Evolutionary conservation across 2,113 vertebrate species (phyloP).

Genomic region (Ploceus nigricollis): DNA sequence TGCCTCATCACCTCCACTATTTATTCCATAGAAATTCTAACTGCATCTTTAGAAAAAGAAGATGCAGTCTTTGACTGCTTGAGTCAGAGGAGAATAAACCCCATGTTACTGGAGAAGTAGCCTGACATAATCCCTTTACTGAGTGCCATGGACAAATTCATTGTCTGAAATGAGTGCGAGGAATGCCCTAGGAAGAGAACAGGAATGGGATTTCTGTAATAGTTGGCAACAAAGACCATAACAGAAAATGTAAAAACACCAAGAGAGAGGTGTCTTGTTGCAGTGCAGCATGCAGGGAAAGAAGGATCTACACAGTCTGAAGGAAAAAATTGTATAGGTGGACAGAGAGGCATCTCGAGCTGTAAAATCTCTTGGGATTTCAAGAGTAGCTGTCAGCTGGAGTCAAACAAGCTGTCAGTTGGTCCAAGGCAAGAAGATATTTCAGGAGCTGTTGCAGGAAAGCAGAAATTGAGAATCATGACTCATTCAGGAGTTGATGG

Average conservation of each 20-base stretch:
- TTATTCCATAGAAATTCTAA: not conserved
- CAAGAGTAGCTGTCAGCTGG: not conserved
- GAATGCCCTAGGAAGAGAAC: not conserved
- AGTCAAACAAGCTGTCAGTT: not conserved
- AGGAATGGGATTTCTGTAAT: not conserved
- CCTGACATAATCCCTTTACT: not conserved
- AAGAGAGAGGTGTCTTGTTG: not conserved
- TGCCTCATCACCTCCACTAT: not conserved
- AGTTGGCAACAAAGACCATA: not conserved
- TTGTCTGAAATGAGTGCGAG: not conserved
- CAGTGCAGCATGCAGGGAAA: not conserved
- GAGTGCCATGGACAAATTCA: not conserved
- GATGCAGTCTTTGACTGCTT: not conserved
- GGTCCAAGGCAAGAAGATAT: not conserved
- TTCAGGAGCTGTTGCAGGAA: not conserved
- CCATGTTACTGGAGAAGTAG: not conserved
- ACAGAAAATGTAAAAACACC: not conserved
- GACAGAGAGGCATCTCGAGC: not conserved
- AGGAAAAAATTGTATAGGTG: not conserved
- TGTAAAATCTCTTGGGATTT: not conserved
- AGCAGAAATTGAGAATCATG: not conserved
- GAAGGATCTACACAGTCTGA: not conserved
- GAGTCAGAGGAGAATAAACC: not conserved
- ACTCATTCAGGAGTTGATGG: not conserved
- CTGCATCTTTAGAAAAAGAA: not conserved